Percentiles rank a stretch among this genome's conserved stretches.
These are phyloP conservation scores for Falco naumanni DNA, from an alignment of 2,797 vertebrate genomes.

Conservation along the genomic window DNA sequence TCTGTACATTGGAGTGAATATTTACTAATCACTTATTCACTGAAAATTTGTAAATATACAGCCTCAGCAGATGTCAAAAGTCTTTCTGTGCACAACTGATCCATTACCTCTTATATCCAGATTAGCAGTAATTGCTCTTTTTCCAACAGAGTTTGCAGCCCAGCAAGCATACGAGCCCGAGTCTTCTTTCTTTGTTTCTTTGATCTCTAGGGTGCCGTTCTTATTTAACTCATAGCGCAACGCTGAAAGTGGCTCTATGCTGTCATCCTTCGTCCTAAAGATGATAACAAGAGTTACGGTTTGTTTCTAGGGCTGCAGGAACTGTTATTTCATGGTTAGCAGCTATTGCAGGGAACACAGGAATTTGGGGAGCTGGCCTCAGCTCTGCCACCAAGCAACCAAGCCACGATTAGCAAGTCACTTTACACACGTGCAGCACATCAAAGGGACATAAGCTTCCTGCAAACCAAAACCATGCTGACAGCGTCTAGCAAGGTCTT, in stretches of 20 bases:
- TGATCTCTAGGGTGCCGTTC: constrained; percentile 90
- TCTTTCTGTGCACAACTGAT: background rate
- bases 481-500: background rate
- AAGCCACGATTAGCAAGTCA: background rate
- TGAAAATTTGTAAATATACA: background rate
- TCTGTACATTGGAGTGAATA: background rate
- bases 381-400: background rate
- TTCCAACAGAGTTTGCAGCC: constrained; percentile 87
- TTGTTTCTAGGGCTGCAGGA: background rate
- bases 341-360: background rate
- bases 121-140: constrained; percentile 81
- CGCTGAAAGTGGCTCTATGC: constrained; percentile 76
- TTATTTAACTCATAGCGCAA: constrained; percentile 75
- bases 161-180: constrained; percentile 88
- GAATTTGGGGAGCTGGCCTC: background rate
- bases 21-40: background rate
- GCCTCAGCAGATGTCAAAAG: background rate
- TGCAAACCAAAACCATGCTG: background rate
- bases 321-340: background rate
- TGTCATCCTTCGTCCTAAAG: constrained; percentile 87
- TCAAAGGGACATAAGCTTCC: background rate
- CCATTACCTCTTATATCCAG: constrained; percentile 89
- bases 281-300: background rate
- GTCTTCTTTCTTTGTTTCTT: constrained; percentile 79
- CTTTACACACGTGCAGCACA: background rate